Percentiles rank a stretch among this genome's conserved stretches.
Evolutionary conservation across 2,113 vertebrate genomes (phyloP).

Genomic region (Mormyrus lacerda): DNA sequence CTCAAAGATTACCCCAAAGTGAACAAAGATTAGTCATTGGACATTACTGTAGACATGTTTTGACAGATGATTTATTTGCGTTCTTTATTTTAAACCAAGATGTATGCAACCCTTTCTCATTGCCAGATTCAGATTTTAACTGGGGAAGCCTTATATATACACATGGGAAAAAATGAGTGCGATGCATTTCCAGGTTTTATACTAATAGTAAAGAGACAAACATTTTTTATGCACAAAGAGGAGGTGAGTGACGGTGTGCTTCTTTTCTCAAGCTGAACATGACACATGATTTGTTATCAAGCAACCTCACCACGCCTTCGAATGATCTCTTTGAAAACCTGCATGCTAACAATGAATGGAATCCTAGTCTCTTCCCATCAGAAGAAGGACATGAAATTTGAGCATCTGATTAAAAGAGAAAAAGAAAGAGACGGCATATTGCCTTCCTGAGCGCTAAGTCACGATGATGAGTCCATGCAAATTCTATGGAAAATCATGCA

Average conservation of each 20-base stretch:
- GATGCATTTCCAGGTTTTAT: not conserved
- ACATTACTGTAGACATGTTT: constrained; percentile 37
- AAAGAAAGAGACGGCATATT: not conserved
- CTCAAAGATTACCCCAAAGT: constrained; percentile 33
- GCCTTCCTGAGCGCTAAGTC: constrained; percentile 16
- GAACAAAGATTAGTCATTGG: constrained; percentile 30
- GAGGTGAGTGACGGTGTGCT: not conserved
- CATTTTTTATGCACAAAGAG: not conserved
- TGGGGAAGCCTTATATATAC: constrained; percentile 28
- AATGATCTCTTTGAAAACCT: not conserved
- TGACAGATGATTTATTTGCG: constrained; percentile 46
- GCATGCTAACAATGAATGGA: not conserved
- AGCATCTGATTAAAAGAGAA: not conserved
- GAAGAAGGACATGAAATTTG: constrained; percentile 4
- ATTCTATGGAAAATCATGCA: constrained; percentile 48
- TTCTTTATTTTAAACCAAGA: constrained; percentile 23
- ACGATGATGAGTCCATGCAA: constrained; percentile 43
- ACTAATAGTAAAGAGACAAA: not conserved
- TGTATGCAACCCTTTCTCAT: constrained; percentile 37
- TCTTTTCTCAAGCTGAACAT: not conserved
- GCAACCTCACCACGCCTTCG: not conserved
- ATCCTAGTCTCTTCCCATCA: not conserved
- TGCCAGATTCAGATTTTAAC: constrained; percentile 35
- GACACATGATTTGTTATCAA: not conserved
- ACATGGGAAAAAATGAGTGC: constrained; percentile 33